A percentile compares a stretch with the other conserved stretches of the same genome.
phyloP scores from a whole-genome alignment of 2,113 vertebrate genomes.

The Falcunculus frontatus region DNA sequence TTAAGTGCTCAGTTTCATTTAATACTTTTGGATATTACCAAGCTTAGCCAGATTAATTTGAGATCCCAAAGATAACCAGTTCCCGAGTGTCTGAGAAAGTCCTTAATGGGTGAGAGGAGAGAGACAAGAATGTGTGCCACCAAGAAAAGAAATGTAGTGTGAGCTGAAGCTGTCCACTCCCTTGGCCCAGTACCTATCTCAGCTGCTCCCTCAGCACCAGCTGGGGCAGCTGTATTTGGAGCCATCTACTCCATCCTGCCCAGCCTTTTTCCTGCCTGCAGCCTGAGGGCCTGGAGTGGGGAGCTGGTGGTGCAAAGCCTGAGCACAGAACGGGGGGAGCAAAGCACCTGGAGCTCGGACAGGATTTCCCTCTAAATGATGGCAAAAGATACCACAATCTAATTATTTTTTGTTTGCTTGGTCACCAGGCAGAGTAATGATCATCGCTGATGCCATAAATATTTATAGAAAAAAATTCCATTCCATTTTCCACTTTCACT shows the following conservation, averaged over 20 bases:
- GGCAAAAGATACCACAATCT: background rate
- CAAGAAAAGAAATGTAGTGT: background rate
- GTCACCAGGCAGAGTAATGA: background rate
- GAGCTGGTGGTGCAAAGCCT: background rate
- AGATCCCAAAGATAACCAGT: background rate
- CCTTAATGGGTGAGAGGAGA: background rate
- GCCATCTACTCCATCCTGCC: accelerated
- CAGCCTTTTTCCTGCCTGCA: background rate
- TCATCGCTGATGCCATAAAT: background rate
- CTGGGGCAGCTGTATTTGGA: background rate
- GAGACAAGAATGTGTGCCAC: background rate
- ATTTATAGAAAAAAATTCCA: background rate
- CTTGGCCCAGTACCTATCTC: background rate
- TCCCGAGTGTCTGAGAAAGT: background rate
- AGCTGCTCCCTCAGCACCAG: background rate
- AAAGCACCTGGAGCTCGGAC: accelerated
- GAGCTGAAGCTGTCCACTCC: background rate
- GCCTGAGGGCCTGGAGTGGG: background rate
- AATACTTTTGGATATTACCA: background rate
- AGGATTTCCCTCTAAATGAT: background rate
- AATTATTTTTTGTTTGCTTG: background rate
- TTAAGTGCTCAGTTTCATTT: background rate
- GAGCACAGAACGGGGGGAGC: background rate
- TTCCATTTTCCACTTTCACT: background rate
- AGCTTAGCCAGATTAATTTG: background rate